phyloP scores from a whole-genome alignment of 1,140 invertebrate species.

The Anastrepha ludens region DNA sequence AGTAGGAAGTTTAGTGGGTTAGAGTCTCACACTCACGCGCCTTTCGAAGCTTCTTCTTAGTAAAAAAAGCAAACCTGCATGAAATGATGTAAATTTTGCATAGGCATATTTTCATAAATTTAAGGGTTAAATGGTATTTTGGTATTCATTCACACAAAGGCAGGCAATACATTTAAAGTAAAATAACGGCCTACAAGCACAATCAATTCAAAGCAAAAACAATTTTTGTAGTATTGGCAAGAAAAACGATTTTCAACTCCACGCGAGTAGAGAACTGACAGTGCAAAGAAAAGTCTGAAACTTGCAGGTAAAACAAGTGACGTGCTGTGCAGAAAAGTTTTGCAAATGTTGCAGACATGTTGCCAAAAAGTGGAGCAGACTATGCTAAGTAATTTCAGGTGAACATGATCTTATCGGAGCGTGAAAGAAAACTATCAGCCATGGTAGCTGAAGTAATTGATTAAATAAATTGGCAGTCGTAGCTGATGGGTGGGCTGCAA shows the following conservation, averaged over 20 bases:
- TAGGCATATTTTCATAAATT: too few relatives aligned
- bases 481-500: neutral
- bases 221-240: too few relatives aligned
- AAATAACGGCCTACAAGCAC: too few relatives aligned
- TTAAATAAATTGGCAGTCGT: conserved; percentile 27
- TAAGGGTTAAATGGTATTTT: too few relatives aligned
- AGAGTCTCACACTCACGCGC: too few relatives aligned
- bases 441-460: conserved; percentile 23
- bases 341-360: neutral
- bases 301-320: neutral
- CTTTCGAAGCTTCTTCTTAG: too few relatives aligned
- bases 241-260: neutral
- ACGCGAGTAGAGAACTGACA: neutral
- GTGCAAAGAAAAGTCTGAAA: conserved; percentile 8
- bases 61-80: too few relatives aligned
- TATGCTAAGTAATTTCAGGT: neutral
- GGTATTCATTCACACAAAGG: too few relatives aligned
- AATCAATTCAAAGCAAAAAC: too few relatives aligned
- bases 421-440: conserved; percentile 19
- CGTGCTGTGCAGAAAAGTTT: neutral
- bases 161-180: too few relatives aligned
- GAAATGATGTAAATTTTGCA: too few relatives aligned
- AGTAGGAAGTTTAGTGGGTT: too few relatives aligned
- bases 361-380: neutral
- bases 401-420: neutral